Percentiles rank a stretch among this genome's conserved stretches.
These are phyloP conservation scores for Prosapia bicincta DNA, from an alignment of 2,888 invertebrate species.

Conservation along the genomic window DNA sequence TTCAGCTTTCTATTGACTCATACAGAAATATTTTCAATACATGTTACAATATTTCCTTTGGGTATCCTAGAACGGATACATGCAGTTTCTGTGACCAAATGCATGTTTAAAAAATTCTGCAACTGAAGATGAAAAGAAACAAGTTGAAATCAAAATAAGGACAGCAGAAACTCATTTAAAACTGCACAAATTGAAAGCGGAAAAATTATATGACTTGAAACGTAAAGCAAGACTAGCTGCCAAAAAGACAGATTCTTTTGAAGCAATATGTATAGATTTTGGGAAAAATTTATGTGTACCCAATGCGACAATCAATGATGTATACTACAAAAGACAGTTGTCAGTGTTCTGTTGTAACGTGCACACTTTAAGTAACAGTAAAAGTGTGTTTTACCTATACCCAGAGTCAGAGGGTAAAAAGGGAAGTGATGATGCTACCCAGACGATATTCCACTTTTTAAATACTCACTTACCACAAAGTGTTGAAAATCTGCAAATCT, in stretches of 20 bases:
- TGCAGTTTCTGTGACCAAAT: no score
- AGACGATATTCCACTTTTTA: slow-evolving; percentile 19
- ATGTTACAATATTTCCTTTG: no score
- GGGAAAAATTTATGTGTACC: slow-evolving; percentile 29
- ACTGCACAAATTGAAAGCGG: slow-evolving; percentile 17
- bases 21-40: no score
- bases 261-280: slow-evolving; percentile 18
- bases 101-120: background rate
- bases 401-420: slow-evolving; percentile 21
- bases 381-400: slow-evolving; percentile 27
- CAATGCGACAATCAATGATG: slow-evolving; percentile 32
- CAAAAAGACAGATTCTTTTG: background rate
- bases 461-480: slow-evolving; percentile 10
- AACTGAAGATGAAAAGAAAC: background rate
- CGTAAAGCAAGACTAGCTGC: background rate
- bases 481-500: slow-evolving; percentile 19
- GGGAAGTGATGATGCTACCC: slow-evolving; percentile 30
- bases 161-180: background rate
- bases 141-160: background rate
- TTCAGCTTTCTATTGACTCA: no score
- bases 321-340: slow-evolving; percentile 27
- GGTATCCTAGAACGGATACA: no score
- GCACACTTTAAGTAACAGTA: slow-evolving; percentile 16
- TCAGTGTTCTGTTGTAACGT: slow-evolving; percentile 25
- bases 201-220: slow-evolving; percentile 7